These are phyloP conservation scores for Polypterus senegalus DNA, from an alignment of 2,113 vertebrate genomes.

Conservation along the genomic window DNA sequence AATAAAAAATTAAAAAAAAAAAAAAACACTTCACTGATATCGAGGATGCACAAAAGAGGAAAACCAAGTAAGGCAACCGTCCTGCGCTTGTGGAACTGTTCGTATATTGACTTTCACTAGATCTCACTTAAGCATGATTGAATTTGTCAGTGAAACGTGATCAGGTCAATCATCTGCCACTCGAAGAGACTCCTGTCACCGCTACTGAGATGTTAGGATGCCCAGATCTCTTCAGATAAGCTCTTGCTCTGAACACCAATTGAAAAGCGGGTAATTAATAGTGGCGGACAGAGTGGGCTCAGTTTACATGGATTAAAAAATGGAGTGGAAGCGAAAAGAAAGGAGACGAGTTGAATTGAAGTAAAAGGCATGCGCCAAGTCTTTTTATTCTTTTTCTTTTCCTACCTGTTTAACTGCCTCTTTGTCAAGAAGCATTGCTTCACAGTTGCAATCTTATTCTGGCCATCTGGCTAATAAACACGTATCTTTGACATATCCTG, in stretches of 20 bases:
- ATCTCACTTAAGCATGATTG: conserved; percentile 71
- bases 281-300: conserved; percentile 22
- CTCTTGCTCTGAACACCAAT: conserved; percentile 41
- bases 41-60: no score
- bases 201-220: conserved; percentile 44
- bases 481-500: no score
- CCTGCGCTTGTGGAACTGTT: neutral
- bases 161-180: conserved; percentile 70
- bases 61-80: no score
- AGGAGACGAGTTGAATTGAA: conserved; percentile 20
- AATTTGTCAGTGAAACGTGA: conserved; percentile 80
- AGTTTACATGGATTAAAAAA: conserved; percentile 17
- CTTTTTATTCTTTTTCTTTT: no score
- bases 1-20: no score
- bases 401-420: no score
- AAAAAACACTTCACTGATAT: no score
- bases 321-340: conserved; percentile 8
- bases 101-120: conserved; percentile 77
- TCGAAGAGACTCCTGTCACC: conserved; percentile 50
- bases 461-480: no score
- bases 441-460: no score
- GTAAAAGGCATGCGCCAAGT: conserved; percentile 19
- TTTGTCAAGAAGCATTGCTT: no score
- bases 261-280: conserved; percentile 42
- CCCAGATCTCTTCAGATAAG: conserved; percentile 56